These are phyloP conservation scores for Planococcus citri DNA, from an alignment of 1,140 invertebrate species.

Conservation along the genomic window DNA sequence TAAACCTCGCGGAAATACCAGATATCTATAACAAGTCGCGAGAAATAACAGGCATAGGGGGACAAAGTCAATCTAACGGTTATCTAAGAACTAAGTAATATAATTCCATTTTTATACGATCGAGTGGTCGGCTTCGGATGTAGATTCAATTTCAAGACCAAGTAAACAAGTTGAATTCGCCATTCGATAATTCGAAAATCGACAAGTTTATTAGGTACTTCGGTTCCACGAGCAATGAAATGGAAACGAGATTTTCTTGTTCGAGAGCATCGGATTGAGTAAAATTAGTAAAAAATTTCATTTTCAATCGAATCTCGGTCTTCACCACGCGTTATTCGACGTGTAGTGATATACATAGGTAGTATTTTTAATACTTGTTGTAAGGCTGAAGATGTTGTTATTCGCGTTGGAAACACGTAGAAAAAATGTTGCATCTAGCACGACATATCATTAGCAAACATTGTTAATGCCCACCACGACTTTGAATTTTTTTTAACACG, in stretches of 20 bases:
- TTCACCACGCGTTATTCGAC: too few species aligned
- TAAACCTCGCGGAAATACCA: too few species aligned
- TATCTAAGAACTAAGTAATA: neutral
- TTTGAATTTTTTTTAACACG: neutral
- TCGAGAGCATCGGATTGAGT: too few species aligned
- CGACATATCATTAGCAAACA: neutral
- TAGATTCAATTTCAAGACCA: neutral
- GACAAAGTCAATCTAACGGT: neutral
- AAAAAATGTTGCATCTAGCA: neutral
- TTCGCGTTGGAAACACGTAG: neutral
- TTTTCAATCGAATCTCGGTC: neutral
- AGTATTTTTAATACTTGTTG: too few species aligned
- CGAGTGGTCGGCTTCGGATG: neutral
- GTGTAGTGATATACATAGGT: too few species aligned
- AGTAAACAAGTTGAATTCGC: neutral
- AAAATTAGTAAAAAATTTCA: constrained; percentile 8
- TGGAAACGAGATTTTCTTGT: neutral
- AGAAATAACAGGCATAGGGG: too few species aligned
- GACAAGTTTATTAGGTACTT: neutral
- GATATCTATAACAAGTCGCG: too few species aligned
- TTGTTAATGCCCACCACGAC: neutral
- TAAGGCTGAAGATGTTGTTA: too few species aligned
- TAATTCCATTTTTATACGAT: neutral
- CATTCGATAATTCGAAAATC: neutral
- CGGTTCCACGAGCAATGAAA: neutral